Percentiles rank a stretch among this genome's conserved stretches.
These are phyloP conservation scores for Tiphia femorata DNA, from an alignment of 2,888 invertebrate species.

Conservation along the genomic window DNA sequence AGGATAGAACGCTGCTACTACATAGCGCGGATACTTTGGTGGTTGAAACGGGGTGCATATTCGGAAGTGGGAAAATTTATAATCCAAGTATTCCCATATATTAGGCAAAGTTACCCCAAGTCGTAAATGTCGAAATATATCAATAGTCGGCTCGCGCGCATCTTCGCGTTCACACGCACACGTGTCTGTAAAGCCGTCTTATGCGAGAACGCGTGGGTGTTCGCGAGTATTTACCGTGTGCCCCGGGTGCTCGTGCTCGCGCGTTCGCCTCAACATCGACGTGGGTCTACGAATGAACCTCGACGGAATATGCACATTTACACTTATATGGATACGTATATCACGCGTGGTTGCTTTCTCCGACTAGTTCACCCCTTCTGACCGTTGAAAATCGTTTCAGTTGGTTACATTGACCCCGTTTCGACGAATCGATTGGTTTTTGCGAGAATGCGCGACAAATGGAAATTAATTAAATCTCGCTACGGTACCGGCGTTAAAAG, in stretches of 20 bases:
- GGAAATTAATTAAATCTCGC: no score
- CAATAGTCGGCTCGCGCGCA: conserved; percentile 47
- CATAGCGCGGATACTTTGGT: conserved; percentile 23
- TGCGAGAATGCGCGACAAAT: no score
- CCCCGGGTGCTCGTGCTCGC: neutral
- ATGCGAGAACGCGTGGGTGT: neutral
- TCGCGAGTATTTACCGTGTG: neutral
- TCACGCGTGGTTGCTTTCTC: conserved; percentile 30
- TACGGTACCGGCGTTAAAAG: no score
- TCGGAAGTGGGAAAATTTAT: conserved; percentile 55
- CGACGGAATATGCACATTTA: neutral
- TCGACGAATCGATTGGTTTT: no score
- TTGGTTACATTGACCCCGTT: conserved; percentile 38
- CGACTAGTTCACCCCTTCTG: conserved; percentile 14
- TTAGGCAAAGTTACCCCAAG: conserved; percentile 59
- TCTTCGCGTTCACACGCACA: conserved; percentile 2
- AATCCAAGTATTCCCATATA: conserved; percentile 55
- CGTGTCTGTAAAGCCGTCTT: no score
- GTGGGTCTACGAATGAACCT: no score
- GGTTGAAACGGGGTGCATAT: conserved; percentile 40
- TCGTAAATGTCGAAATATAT: conserved; percentile 66
- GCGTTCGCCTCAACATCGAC: conserved; percentile 1
- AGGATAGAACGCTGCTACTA: conserved; percentile 3
- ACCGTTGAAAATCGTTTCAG: conserved; percentile 37
- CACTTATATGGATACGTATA: conserved; percentile 49